phyloP scores from a whole-genome alignment of 2,888 invertebrate genomes.

The Ophion ventricosus region DNA sequence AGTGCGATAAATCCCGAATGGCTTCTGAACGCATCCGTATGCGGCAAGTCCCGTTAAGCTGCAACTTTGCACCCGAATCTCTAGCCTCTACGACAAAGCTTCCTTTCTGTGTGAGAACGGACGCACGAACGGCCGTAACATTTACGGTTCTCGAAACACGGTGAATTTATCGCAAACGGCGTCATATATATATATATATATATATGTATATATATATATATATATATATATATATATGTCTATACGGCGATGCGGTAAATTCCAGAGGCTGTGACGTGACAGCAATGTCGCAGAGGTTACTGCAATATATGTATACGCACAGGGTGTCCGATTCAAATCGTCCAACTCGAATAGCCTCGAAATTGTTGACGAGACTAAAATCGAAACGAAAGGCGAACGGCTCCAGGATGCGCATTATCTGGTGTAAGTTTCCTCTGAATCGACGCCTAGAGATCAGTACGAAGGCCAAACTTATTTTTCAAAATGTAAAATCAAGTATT shows the following conservation, averaged over 20 bases:
- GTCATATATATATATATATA: slow-evolving; percentile 38
- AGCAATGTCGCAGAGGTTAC: slow-evolving; percentile 14
- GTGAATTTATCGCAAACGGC: slow-evolving; percentile 66
- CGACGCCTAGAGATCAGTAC: too few species aligned
- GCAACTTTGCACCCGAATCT: slow-evolving; percentile 16
- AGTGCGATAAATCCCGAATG: too few species aligned
- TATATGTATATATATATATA: too few species aligned
- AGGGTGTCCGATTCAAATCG: not conserved
- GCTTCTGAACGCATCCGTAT: too few species aligned
- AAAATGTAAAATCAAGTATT: too few species aligned
- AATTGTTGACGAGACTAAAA: not conserved
- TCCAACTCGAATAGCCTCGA: not conserved
- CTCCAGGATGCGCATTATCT: too few species aligned
- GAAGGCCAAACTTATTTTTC: too few species aligned
- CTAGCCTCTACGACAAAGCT: slow-evolving; percentile 25
- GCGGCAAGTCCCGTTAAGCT: too few species aligned
- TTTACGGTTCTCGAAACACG: slow-evolving; percentile 66
- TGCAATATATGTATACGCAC: not conserved
- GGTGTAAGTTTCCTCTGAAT: too few species aligned
- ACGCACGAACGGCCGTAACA: slow-evolving; percentile 58
- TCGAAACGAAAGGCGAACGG: too few species aligned
- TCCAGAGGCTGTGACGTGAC: slow-evolving; percentile 11
- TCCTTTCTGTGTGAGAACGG: slow-evolving; percentile 47
- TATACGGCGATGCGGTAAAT: slow-evolving; percentile 49
- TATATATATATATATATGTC: too few species aligned